These are phyloP conservation scores for Cotesia vestalis DNA, from an alignment of 1,140 invertebrate species.

Conservation along the genomic window DNA sequence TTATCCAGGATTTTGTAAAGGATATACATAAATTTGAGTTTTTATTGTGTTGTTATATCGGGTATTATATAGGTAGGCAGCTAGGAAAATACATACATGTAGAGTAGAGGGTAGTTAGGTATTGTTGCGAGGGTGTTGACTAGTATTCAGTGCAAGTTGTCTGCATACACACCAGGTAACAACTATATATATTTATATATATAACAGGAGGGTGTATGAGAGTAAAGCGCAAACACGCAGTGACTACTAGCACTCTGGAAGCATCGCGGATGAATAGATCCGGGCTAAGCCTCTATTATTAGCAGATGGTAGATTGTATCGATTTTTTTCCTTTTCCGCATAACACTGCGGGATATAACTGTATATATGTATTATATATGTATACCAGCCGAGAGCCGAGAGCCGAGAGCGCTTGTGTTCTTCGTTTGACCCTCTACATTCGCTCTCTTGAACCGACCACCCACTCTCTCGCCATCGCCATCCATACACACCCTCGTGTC, in stretches of 20 bases:
- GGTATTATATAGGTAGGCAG: too few relatives aligned
- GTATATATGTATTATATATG: slow-evolving; percentile 16
- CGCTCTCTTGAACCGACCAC: slow-evolving; percentile 35
- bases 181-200: slow-evolving; percentile 8
- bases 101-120: too few relatives aligned
- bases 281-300: slow-evolving; percentile 62
- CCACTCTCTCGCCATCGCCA: slow-evolving; percentile 37
- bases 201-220: neutral
- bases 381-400: slow-evolving; percentile 14
- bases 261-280: slow-evolving; percentile 54
- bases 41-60: too few relatives aligned
- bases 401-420: slow-evolving; percentile 5
- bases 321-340: slow-evolving; percentile 53
- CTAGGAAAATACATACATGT: too few relatives aligned
- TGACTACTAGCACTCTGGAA: slow-evolving; percentile 28
- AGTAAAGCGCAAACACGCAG: slow-evolving; percentile 30
- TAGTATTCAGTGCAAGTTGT: neutral
- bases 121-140: too few relatives aligned
- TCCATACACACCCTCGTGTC: neutral
- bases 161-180: slow-evolving; percentile 7
- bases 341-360: neutral
- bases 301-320: slow-evolving; percentile 65
- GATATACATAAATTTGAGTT: too few relatives aligned
- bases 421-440: slow-evolving; percentile 44
- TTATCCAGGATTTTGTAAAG: too few relatives aligned